phyloP scores from a whole-genome alignment of 2,797 vertebrate genomes.

The Sebastes paucispinis region DNA sequence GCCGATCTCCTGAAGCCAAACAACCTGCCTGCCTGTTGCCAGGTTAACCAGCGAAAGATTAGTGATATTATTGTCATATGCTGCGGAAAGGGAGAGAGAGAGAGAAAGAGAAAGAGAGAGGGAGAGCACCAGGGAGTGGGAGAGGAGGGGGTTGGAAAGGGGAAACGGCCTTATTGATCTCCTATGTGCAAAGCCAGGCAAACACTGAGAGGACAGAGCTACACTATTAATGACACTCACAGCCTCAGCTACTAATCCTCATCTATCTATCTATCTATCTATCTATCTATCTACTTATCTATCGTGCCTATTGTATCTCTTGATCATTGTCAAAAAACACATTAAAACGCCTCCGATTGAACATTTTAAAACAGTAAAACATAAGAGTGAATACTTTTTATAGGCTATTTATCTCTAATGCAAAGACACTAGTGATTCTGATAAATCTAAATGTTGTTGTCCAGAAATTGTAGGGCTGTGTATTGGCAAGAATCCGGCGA shows the following conservation, averaged over 20 bases:
- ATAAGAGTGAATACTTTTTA: not conserved
- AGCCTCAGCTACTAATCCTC: constrained; percentile 63
- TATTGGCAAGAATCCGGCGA: too few relatives aligned
- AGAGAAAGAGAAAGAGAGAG: constrained; percentile 2
- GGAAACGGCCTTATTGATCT: constrained; percentile 83
- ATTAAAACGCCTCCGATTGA: too few relatives aligned
- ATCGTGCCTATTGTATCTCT: not conserved
- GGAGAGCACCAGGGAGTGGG: constrained; percentile 51
- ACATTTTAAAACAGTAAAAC: not conserved
- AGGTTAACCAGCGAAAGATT: constrained; percentile 69
- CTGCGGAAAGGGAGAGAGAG: constrained; percentile 33
- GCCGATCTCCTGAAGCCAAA: constrained; percentile 43
- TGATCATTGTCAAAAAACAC: not conserved
- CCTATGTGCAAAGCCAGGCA: constrained; percentile 84
- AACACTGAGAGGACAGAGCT: constrained; percentile 82
- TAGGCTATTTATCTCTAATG: not conserved
- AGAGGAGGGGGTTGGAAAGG: constrained; percentile 75
- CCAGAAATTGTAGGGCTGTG: not conserved
- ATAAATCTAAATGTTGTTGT: not conserved
- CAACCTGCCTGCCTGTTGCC: constrained; percentile 61
- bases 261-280: constrained; percentile 65
- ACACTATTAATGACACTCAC: constrained; percentile 79
- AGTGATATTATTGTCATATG: constrained; percentile 70
- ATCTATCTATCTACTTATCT: constrained; percentile 41
- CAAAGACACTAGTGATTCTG: not conserved